Evolutionary conservation across 2,113 vertebrate species (phyloP).

Genomic region (human (Homo sapiens)): GRCh38 chr7:130910001-130910500

Average conservation of each 20-base stretch:
- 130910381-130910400: neutral
- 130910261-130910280: neutral
- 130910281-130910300: neutral
- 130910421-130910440: neutral
- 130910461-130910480: neutral
- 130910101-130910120: neutral
- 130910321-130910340: neutral
- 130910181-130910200: neutral
- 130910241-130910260: neutral
- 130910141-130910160: neutral
- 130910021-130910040: neutral
- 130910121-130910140: neutral
- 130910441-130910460: neutral
- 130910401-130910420: conserved; percentile 22
- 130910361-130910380: neutral
- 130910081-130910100: neutral
- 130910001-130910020: neutral
- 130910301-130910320: neutral
- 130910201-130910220: neutral
- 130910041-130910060: neutral
- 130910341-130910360: neutral
- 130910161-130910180: neutral
- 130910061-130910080: conserved; percentile 15
- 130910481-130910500: conserved; percentile 32
- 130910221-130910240: neutral